Evolutionary conservation across 2,797 vertebrate genomes (phyloP), one percentile per base, ranked within the genome.

Genomic region (Remorina albescens): DNA sequence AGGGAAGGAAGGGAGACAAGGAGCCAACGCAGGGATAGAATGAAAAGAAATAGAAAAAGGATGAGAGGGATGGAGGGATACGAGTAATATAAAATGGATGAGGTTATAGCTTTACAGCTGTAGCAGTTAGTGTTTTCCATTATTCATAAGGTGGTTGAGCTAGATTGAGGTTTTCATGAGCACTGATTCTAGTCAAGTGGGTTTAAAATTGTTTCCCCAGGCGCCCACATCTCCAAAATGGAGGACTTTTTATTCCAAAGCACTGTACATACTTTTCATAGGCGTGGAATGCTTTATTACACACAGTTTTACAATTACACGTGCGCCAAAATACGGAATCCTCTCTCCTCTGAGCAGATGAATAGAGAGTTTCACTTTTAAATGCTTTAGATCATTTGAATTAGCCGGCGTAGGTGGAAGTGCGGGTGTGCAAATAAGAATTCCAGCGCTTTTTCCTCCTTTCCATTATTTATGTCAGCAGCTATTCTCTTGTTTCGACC

Each of bases 81-180:
- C 5, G 49, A 13, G 18, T 23, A 36, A 65, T 74, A 28, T 12
- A 84, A 74, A 80, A 74, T 78, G 51, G n/a, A 84, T 69, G 74
- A 71, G 66, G 63, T 71, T 67, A 46, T 42, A 56, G 30, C 11
- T 47, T 65, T 62, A 71, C 75, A 79, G 75, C 54, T 74, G 82
- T 44, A 72, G 73, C 56, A 74, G 68, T 84, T 79, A 65, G 47
- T 55, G 36, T 37, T 58, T 36, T 84, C 49, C 67, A 82, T 86
- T 72, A 82, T 82, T 84, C 74, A 84, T 74, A 0, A 1, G n/a
- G 12, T 11, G 49, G 64, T 32, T 30, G 46, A 67, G 67, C 53
- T 28, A 26, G 64, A 71, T 56, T 55, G 50, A 46, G 62, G 49
- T 78, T 88, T 77, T 73, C 49, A 51, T 56, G 23, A 74, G 49